Evolutionary conservation across 2,888 invertebrate species (phyloP), one percentile per base, ranked within the genome.

Genomic region (Lepidonotus clava): DNA sequence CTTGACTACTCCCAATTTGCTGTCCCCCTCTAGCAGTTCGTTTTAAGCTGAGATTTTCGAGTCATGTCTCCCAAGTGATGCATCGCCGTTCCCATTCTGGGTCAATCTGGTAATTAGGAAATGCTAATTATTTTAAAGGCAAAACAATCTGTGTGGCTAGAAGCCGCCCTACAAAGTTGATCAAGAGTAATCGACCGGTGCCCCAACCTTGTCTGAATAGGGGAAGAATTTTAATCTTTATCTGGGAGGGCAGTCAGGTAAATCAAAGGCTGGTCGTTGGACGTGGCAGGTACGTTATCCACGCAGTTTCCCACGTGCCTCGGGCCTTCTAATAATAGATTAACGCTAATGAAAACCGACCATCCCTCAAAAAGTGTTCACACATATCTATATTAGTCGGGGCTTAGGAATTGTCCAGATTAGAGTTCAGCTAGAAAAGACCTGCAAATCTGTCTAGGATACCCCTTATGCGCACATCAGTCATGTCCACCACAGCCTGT

Each of bases 21-120:
- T n/a, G n/a, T n/a, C n/a, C n/a, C n/a, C n/a, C n/a, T n/a, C n/a
- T n/a, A 18, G 71, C 34, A 71, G 38, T 71, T 24, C 18, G 71
- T 71, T 71, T 71, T 71, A 71, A 71, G 71, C 38, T 71, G 71
- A 71, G 34, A 71, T 38, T 71, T 71, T 38, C 71, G 38, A 71
- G 38, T 36, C 36, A 71, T 34, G 71, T 18, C 36, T 28, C 38
- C 38, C 38, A 71, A 71, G 46, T 80, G 80, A 80, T 51, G 80
- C 41, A 80, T 80, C 24, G 18, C 28, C 14, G 18, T 41, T 24
- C 21, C 46, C 80, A 80, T 80, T 24, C 51, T 80, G 41, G 80
- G 51, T 80, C 41, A 80, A 80, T 46, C 46, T 46, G 11, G 80
- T 80, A 80, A 80, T 80, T 80, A 80, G 46, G 51, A 80, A 80